A percentile compares a stretch with the other conserved stretches of the same genome.
Evolutionary conservation across 2,113 vertebrate genomes (phyloP).

Genomic region (Rana temporaria): DNA sequence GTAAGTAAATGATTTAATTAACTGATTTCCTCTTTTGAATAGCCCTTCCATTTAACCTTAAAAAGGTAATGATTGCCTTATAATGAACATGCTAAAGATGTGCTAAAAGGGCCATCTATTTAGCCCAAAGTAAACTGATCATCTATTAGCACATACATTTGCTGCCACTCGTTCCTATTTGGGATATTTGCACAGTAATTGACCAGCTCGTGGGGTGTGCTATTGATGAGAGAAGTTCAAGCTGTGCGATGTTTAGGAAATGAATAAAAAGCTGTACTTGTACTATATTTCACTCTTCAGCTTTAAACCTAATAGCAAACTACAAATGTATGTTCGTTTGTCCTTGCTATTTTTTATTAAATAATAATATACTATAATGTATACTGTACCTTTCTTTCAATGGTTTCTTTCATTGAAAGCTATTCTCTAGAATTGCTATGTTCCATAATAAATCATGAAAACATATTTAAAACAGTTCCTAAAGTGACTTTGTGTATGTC

Average conservation of each 20-base stretch:
- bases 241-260: constrained; percentile 18
- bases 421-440: too few relatives aligned
- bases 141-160: constrained; percentile 51
- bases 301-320: too few relatives aligned
- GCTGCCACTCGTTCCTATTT: constrained; percentile 28
- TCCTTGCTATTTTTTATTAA: too few relatives aligned
- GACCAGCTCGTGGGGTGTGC: constrained; percentile 30
- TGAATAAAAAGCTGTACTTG: neutral
- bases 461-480: too few relatives aligned
- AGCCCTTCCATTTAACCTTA: constrained; percentile 37
- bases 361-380: too few relatives aligned
- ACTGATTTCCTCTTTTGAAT: constrained; percentile 44
- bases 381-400: too few relatives aligned
- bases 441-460: too few relatives aligned
- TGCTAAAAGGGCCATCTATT: constrained; percentile 45
- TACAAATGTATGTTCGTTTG: too few relatives aligned
- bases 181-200: constrained; percentile 42
- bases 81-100: constrained; percentile 54
- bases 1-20: constrained; percentile 56
- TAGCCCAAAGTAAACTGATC: constrained; percentile 44
- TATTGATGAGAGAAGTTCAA: constrained; percentile 34
- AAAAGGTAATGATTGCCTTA: constrained; percentile 55
- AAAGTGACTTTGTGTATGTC: too few relatives aligned
- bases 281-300: neutral
- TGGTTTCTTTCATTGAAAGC: too few relatives aligned